These are phyloP conservation scores for Thinocorus orbignyianus DNA, from an alignment of 2,113 vertebrate species.

Conservation along the genomic window DNA sequence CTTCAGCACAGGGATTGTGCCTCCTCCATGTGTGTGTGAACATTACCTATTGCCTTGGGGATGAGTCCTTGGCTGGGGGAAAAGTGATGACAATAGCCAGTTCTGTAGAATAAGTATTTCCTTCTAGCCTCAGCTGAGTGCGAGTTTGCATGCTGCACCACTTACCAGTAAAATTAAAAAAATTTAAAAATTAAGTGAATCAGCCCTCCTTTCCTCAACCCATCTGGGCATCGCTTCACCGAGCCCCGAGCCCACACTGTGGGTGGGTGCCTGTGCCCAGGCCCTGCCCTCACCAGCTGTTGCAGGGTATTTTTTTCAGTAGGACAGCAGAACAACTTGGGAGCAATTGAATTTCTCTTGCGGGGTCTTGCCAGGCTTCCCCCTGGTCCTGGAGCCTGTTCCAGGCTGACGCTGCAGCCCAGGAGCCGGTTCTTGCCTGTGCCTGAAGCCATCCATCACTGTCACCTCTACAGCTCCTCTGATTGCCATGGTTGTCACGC, in stretches of 20 bases:
- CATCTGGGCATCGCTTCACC: fast-evolving
- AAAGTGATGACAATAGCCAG: neutral
- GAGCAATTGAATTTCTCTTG: neutral
- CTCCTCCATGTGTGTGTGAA: neutral
- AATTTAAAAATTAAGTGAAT: neutral
- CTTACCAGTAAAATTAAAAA: neutral
- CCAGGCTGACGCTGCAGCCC: neutral
- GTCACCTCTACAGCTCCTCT: neutral
- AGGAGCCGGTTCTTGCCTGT: neutral
- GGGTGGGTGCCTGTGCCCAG: neutral
- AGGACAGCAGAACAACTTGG: neutral
- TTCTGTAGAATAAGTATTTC: neutral
- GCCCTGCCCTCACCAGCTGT: neutral
- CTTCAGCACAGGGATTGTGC: neutral
- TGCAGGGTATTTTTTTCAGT: neutral
- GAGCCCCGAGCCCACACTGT: neutral
- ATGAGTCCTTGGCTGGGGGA: neutral
- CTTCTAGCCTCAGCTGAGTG: neutral
- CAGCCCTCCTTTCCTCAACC: neutral
- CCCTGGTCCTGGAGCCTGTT: neutral
- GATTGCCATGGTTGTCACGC: neutral
- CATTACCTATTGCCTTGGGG: neutral
- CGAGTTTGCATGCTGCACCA: neutral
- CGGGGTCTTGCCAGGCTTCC: neutral
- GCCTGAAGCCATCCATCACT: neutral